phyloP scores from a whole-genome alignment of 2,888 invertebrate species.

The Unio delphinus region DNA sequence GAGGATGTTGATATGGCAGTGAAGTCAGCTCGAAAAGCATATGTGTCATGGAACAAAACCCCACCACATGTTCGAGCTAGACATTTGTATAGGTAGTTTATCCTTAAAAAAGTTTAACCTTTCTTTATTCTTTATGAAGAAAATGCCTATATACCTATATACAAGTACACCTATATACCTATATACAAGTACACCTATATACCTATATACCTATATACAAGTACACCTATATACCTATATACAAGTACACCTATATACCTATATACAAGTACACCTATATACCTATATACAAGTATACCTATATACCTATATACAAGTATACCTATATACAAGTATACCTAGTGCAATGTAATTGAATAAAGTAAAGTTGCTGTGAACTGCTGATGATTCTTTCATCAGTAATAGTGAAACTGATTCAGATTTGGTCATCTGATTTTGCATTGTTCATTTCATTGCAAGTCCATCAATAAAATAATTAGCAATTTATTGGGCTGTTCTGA shows the following conservation, averaged over 20 bases:
- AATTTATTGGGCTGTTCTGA: too few relatives aligned
- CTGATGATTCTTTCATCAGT: too few relatives aligned
- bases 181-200: neutral
- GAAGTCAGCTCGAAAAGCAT: conserved; percentile 59
- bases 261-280: neutral
- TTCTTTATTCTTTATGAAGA: neutral
- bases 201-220: neutral
- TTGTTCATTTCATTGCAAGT: too few relatives aligned
- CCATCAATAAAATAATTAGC: too few relatives aligned
- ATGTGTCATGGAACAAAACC: conserved; percentile 63
- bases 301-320: neutral
- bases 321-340: neutral
- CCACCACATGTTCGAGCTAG: conserved; percentile 65
- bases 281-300: neutral
- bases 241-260: neutral
- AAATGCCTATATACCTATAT: neutral
- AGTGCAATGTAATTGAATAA: neutral
- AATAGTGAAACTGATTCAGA: too few relatives aligned
- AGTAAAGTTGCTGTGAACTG: too few relatives aligned
- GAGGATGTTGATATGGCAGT: conserved; percentile 68
- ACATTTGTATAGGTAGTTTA: conserved; percentile 66
- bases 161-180: neutral
- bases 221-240: neutral
- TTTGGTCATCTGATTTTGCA: too few relatives aligned
- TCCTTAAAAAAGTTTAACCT: too few relatives aligned